phyloP scores from a whole-genome alignment of 2,797 vertebrate genomes.

The Lepilemur septentrionalis region DNA sequence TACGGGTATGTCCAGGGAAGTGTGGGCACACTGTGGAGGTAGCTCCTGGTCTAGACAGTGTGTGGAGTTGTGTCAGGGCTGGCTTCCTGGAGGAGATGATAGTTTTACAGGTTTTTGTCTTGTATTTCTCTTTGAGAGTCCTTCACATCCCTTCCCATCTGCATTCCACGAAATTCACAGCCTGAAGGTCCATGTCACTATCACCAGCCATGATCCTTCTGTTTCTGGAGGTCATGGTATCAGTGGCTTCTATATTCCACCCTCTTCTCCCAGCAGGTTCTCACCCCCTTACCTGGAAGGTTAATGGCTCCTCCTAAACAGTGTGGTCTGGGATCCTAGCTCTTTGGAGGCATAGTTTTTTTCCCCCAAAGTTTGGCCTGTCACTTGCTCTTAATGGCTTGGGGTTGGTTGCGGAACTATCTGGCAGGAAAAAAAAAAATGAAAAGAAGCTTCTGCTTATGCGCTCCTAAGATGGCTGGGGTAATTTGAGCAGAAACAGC shows the following conservation, averaged over 20 bases:
- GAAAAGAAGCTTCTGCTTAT: conserved; percentile 61
- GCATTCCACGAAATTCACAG: background rate
- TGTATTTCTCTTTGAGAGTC: background rate
- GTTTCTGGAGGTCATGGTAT: background rate
- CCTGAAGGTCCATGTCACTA: background rate
- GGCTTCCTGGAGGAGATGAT: background rate
- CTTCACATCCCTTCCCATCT: too few species aligned
- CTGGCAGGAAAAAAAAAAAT: conserved; percentile 31
- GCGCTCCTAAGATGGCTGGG: conserved; percentile 55
- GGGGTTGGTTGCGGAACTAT: background rate
- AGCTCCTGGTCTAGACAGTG: background rate
- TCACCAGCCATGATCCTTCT: background rate
- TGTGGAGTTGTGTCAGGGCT: background rate
- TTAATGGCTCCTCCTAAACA: background rate
- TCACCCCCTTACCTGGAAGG: background rate
- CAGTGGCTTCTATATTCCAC: background rate
- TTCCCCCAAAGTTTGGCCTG: conserved; percentile 24
- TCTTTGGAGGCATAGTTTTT: background rate
- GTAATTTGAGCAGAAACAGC: conserved; percentile 81
- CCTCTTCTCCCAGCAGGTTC: background rate
- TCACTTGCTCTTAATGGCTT: background rate
- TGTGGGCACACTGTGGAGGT: background rate
- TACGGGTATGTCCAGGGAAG: background rate
- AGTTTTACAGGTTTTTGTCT: background rate
- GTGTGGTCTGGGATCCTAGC: background rate